Evolutionary conservation across 2,113 vertebrate species (phyloP).

Genomic region (Misgurnus mizolepis): DNA sequence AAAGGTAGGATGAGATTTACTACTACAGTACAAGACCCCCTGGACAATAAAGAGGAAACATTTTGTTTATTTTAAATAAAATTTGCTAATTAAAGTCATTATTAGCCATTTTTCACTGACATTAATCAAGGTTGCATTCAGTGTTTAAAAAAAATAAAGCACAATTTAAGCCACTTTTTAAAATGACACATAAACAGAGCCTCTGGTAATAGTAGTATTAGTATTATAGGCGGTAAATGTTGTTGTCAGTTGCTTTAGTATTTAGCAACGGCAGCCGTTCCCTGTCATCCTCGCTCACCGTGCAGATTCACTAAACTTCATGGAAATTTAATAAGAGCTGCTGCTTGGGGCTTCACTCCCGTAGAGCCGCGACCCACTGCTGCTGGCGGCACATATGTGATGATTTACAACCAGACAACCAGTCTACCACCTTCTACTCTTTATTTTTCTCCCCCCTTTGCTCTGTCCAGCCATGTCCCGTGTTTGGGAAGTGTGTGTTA

Average conservation of each 20-base stretch:
- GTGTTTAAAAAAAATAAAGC: conserved; percentile 15
- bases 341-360: conserved; percentile 62
- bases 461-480: conserved; percentile 27
- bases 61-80: too few species aligned
- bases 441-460: conserved; percentile 30
- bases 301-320: conserved; percentile 71
- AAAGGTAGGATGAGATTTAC: too few species aligned
- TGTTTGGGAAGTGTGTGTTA: conserved; percentile 55
- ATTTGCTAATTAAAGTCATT: too few species aligned
- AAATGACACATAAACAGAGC: conserved; percentile 18
- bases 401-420: conserved; percentile 63
- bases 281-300: conserved; percentile 61
- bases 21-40: too few species aligned
- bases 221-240: conserved; percentile 56
- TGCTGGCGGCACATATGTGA: conserved; percentile 62
- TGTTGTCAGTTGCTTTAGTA: conserved; percentile 68
- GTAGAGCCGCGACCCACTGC: conserved; percentile 59
- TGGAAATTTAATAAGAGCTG: conserved; percentile 68
- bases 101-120: too few species aligned
- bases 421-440: conserved; percentile 50
- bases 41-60: too few species aligned
- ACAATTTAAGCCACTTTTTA: neutral
- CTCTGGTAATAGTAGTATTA: conserved; percentile 63
- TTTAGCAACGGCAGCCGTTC: conserved; percentile 52
- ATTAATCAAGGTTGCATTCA: too few species aligned